Conservation (phyloP, 2,888 invertebrate genomes). For the Torymus auratus region DNA sequence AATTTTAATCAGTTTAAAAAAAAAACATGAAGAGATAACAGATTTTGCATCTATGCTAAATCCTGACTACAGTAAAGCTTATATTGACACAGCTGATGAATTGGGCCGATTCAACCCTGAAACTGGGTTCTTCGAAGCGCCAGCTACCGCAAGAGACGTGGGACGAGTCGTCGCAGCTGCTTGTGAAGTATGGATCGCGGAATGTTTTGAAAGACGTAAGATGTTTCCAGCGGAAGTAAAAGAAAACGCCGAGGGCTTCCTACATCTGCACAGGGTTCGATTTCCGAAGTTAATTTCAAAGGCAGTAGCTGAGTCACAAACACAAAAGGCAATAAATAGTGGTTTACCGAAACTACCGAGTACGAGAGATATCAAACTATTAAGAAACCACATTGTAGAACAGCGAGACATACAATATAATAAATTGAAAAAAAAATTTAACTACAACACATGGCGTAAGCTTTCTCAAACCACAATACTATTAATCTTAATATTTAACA, state of each 20-base stretch:
- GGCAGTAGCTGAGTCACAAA: not conserved
- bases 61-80: not conserved
- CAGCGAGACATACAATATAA: not conserved
- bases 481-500: slow-evolving; percentile 42
- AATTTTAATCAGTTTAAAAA: not conserved
- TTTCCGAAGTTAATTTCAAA: not conserved
- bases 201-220: too few species aligned
- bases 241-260: too few species aligned
- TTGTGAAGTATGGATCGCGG: too few species aligned
- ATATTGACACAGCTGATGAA: slow-evolving; percentile 7
- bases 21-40: not conserved
- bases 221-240: too few species aligned
- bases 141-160: slow-evolving; percentile 3
- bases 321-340: not conserved
- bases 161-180: not conserved
- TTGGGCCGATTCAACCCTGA: not conserved
- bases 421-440: not conserved
- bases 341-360: not conserved
- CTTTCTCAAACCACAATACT: slow-evolving; percentile 41
- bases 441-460: not conserved
- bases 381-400: not conserved
- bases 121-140: not conserved
- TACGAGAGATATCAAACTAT: not conserved
- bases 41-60: not conserved
- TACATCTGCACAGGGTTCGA: too few species aligned